These are phyloP conservation scores for Epsilonema sp. DNA, from an alignment of 2,888 invertebrate genomes.

Conservation along the genomic window DNA sequence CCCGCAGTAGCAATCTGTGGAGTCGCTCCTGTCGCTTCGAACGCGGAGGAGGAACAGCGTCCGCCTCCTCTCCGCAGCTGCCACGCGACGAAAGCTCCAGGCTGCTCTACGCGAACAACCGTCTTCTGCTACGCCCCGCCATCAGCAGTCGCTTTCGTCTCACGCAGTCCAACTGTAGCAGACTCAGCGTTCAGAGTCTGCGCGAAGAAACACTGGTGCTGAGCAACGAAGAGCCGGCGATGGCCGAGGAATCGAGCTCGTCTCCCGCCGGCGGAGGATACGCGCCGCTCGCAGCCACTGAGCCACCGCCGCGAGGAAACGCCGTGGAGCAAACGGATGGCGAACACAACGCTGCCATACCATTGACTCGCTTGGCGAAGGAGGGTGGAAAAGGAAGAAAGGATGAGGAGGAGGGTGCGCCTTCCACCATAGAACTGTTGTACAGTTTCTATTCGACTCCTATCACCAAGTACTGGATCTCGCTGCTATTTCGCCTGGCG, in stretches of 20 bases:
- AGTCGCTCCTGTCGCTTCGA: neutral
- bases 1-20: constrained; percentile 11
- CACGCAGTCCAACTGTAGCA: neutral
- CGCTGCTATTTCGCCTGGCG: constrained; percentile 24
- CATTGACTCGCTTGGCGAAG: too few species aligned
- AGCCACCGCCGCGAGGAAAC: too few species aligned
- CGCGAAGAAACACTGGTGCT: neutral
- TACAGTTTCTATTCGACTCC: constrained; percentile 31
- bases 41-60: neutral
- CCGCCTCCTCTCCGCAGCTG: neutral
- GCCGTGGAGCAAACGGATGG: too few species aligned
- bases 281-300: too few species aligned
- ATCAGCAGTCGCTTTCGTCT: neutral
- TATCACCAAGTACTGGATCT: constrained; percentile 33
- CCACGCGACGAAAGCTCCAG: too few species aligned
- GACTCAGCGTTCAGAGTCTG: neutral
- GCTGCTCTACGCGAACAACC: too few species aligned
- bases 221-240: neutral
- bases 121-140: neutral
- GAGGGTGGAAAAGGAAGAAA: too few species aligned
- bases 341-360: too few species aligned
- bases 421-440: constrained; percentile 10
- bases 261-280: neutral
- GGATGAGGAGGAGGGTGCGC: too few species aligned
- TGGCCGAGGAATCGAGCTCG: neutral